These are phyloP conservation scores for Achlya flavicornis DNA, from an alignment of 2,888 invertebrate species.

Conservation along the genomic window DNA sequence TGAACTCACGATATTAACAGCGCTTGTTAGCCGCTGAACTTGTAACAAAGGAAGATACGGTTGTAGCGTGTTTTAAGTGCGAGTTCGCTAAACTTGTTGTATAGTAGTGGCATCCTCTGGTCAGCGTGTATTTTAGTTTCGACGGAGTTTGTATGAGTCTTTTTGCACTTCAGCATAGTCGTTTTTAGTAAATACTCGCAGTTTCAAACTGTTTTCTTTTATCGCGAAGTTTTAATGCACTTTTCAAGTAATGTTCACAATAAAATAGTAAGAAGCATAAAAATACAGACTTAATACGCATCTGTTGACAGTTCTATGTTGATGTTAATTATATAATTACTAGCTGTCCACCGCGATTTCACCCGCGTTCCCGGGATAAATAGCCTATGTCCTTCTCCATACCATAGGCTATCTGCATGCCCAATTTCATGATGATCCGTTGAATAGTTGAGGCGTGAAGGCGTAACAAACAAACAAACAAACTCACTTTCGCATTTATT, in stretches of 20 bases:
- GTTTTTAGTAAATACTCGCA: background rate
- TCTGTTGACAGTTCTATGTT: too few species aligned
- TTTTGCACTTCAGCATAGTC: background rate
- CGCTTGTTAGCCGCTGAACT: constrained; percentile 19
- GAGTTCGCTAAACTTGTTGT: constrained; percentile 8
- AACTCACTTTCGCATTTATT: too few species aligned
- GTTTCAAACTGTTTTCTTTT: background rate
- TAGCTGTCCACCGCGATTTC: too few species aligned
- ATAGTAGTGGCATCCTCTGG: constrained; percentile 1
- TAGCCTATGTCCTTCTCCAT: too few species aligned
- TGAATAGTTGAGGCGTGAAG: too few species aligned
- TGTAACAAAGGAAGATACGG: constrained; percentile 11
- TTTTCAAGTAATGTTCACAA: background rate
- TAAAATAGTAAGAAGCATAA: background rate
- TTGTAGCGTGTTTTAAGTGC: background rate
- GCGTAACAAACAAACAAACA: too few species aligned
- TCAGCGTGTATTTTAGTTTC: constrained; percentile 7
- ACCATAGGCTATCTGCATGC: too few species aligned
- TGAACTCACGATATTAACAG: constrained; percentile 18
- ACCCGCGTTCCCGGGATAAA: too few species aligned
- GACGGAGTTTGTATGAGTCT: background rate
- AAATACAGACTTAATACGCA: background rate
- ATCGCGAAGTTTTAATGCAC: constrained; percentile 1
- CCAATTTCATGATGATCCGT: too few species aligned
- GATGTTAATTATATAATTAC: too few species aligned